Base-by-base conservation (phyloP, 2,797 vertebrate genomes). In the Phylloscopus collybita region DNA sequence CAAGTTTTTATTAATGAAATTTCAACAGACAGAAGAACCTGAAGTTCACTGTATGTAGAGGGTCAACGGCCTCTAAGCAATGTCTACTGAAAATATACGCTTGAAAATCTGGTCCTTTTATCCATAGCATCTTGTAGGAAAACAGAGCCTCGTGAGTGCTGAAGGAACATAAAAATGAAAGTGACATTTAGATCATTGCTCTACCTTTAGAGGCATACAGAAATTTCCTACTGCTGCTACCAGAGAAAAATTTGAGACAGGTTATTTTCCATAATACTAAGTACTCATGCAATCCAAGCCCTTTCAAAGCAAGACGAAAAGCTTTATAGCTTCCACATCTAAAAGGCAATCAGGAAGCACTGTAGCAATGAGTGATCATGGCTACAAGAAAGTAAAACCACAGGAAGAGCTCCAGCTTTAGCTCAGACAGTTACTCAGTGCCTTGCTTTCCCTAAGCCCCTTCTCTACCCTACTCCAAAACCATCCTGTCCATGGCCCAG, bases 261-360 rank as follows among this genome's bases (percentile, higher is more conserved):
- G 19, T 49, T 57, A 30, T 62, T 85, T 91, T 64, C 82, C n/a
- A 64, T 49, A 73, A 76, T 9, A n/a, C 85, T 76, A 94, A 90
- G 56, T 62, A 65, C 57, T 74, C 18, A n/a, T 23, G 22, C 49
- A 61, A 67, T 29, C 13, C 14, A 32, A 67, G n/a, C 6, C 27
- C 38, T 61, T 59, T 69, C 42, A 88, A 92, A 62, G 19, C 42
- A 81, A 65, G 38, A 66, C 61, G 32, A 72, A 84, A 83, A 90
- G 38, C 21, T 82, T 70, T 50, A 36, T 2, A 49, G 36, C 34
- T 34, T 20, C 16, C 44, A 66, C 36, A 86, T 34, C 25, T 45
- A 38, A 64, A 74, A 86, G 30, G 49, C 3, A 6, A n/a, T 15
- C 23, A 53, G 15, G 38, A 74, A 67, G 51, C 3, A 4, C 64